A percentile compares a stretch with the other conserved stretches of the same genome.
Evolutionary conservation across 2,797 vertebrate species (phyloP).

Genomic region (Alauda arvensis): DNA sequence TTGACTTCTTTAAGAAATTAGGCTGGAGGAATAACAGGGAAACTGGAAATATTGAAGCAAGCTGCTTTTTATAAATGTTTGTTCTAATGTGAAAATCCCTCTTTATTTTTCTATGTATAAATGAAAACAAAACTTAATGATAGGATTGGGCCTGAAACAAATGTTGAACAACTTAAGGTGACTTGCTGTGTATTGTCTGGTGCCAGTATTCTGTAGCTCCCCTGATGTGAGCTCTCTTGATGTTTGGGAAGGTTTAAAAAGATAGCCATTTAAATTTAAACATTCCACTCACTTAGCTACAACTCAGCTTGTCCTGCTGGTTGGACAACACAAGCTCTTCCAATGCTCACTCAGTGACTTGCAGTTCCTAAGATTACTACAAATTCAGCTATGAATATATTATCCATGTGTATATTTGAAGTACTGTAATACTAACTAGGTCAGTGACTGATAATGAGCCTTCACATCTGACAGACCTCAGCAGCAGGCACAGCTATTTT

Average conservation of each 20-base stretch:
- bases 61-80: conserved; percentile 22
- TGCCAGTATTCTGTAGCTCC: neutral
- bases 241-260: conserved; percentile 27
- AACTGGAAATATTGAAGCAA: neutral
- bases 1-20: neutral
- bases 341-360: neutral
- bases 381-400: conserved; percentile 18
- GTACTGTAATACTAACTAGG: conserved; percentile 47
- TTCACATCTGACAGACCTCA: conserved; percentile 50
- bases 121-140: neutral
- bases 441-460: conserved; percentile 29
- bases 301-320: conserved; percentile 7
- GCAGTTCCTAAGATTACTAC: conserved; percentile 5
- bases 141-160: conserved; percentile 28
- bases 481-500: conserved; percentile 44
- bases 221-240: conserved; percentile 10
- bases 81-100: conserved; percentile 34
- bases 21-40: neutral
- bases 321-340: conserved; percentile 4
- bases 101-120: conserved; percentile 58
- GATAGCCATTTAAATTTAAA: conserved; percentile 30
- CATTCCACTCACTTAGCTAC: conserved; percentile 40
- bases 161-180: neutral
- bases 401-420: conserved; percentile 35
- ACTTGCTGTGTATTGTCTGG: conserved; percentile 24